Percentiles rank a stretch among this genome's conserved stretches.
phyloP scores from a whole-genome alignment of 1,140 invertebrate genomes.

The Diabrotica undecimpunctata region DNA sequence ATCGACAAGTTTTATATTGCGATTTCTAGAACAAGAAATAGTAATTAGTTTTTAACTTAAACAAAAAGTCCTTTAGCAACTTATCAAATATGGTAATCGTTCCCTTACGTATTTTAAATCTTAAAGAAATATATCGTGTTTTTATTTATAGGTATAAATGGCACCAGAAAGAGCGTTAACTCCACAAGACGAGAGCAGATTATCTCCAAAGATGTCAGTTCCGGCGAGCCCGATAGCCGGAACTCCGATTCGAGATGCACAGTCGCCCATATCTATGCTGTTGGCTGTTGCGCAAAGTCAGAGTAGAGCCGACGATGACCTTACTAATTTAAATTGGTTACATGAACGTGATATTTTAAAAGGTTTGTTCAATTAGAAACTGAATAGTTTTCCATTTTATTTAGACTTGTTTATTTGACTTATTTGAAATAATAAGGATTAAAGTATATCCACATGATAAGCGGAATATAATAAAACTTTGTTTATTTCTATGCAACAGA shows the following conservation, averaged over 20 bases:
- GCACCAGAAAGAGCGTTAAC: slow-evolving; percentile 44
- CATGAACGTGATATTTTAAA: slow-evolving; percentile 88
- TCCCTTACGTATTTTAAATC: too few relatives aligned
- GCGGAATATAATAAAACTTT: too few relatives aligned
- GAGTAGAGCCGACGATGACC: slow-evolving; percentile 60
- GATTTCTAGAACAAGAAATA: too few relatives aligned
- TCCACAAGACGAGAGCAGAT: slow-evolving; percentile 37
- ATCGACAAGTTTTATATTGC: too few relatives aligned
- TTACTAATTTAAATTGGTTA: slow-evolving; percentile 86
- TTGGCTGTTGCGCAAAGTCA: slow-evolving; percentile 44
- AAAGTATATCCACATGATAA: too few relatives aligned
- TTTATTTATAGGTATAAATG: slow-evolving; percentile 30
- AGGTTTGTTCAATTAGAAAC: slow-evolving; percentile 48
- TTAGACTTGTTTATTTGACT: neutral
- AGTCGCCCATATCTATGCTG: slow-evolving; percentile 43
- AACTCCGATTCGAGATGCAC: slow-evolving; percentile 40
- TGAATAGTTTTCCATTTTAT: neutral
- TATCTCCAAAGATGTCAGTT: slow-evolving; percentile 43
- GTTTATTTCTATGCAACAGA: too few relatives aligned
- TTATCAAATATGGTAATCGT: too few relatives aligned
- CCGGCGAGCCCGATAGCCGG: slow-evolving; percentile 42
- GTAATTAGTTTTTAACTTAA: too few relatives aligned
- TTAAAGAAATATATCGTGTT: too few relatives aligned
- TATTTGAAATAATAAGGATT: too few relatives aligned
- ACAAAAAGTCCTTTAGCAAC: too few relatives aligned